Conservation (phyloP, 2,888 invertebrate species). For the Drosophila mulleri region DNA sequence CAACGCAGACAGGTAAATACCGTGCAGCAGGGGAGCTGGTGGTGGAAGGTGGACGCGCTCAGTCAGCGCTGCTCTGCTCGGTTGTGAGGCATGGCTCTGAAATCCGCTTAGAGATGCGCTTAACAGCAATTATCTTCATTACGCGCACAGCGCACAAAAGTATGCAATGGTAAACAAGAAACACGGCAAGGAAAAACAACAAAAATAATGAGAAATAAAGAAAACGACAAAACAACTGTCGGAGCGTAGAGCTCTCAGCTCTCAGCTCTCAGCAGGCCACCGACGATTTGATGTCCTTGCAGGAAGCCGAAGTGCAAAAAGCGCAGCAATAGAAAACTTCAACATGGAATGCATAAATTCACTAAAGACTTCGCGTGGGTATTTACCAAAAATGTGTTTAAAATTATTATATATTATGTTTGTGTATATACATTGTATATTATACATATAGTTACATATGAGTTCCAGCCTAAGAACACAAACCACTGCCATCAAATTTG, state of each 20-base stretch:
- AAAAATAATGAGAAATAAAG: constrained; percentile 10
- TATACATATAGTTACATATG: no score
- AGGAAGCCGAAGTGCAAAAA: not conserved
- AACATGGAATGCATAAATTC: not conserved
- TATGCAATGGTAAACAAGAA: constrained; percentile 57
- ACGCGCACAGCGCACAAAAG: constrained; percentile 65
- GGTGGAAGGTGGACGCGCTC: not conserved
- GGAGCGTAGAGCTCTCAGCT: not conserved
- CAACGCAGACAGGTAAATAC: constrained; percentile 36
- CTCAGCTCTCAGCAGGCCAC: not conserved
- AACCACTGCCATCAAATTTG: no score
- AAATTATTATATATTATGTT: no score
- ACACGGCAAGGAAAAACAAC: constrained; percentile 17
- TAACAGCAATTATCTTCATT: constrained; percentile 80
- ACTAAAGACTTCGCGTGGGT: no score
- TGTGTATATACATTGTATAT: no score
- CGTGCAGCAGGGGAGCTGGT: not conserved
- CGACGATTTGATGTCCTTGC: constrained; percentile 15
- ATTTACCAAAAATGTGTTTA: no score
- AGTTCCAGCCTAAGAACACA: no score
- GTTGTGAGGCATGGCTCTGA: constrained; percentile 47
- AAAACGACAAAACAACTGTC: constrained; percentile 25
- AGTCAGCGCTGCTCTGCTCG: constrained; percentile 1
- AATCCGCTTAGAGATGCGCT: constrained; percentile 75
- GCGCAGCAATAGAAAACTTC: not conserved